These are phyloP conservation scores for Lophura swinhoii DNA, from an alignment of 2,797 vertebrate genomes.

Conservation along the genomic window DNA sequence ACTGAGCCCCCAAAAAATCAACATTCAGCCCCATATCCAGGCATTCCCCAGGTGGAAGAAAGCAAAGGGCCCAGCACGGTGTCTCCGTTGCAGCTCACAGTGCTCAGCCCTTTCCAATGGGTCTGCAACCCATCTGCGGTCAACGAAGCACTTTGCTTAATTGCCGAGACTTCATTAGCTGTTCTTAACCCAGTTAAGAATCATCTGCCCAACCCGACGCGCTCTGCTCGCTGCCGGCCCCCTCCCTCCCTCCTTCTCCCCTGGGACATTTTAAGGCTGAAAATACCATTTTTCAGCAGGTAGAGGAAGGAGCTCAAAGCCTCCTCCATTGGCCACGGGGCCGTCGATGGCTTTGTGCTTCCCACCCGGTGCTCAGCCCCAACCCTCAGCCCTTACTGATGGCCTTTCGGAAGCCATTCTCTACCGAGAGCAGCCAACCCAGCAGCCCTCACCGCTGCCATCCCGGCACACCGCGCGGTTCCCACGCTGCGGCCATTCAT, in stretches of 20 bases:
- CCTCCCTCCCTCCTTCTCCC: not conserved
- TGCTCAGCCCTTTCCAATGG: not conserved
- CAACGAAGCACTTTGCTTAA: not conserved
- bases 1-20: accelerated
- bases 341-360: not conserved
- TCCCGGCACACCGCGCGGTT: not conserved
- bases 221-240: not conserved
- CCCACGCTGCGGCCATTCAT: not conserved
- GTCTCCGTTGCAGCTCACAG: not conserved
- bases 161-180: not conserved
- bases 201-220: not conserved
- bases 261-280: not conserved
- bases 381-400: not conserved
- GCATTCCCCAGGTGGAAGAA: not conserved
- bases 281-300: not conserved
- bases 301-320: not conserved
- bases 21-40: accelerated
- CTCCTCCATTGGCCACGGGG: not conserved
- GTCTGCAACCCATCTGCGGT: not conserved
- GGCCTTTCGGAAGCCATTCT: not conserved
- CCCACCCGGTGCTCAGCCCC: no score
- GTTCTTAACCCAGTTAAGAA: not conserved
- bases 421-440: not conserved
- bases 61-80: not conserved
- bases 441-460: not conserved